Evolutionary conservation across 2,888 invertebrate species (phyloP), one percentile per base, ranked within the genome.

Genomic region (Argynnis bischoffii): DNA sequence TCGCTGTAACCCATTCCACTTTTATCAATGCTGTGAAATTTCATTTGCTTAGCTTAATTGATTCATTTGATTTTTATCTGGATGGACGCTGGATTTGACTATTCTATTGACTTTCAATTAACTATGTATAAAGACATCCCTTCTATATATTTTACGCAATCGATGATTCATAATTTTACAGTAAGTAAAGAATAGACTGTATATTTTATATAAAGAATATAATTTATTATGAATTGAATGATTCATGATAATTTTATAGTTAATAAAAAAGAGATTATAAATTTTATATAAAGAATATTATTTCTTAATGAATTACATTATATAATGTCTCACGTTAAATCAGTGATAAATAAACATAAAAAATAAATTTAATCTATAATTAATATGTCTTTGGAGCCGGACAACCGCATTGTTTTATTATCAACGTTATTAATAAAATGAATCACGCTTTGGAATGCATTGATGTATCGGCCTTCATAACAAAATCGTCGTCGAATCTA

Each of bases 401-500:
- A 72, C 70, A 72, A 64, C 72, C 69, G 74, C 74, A 74, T 76
- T 72, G 70, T 71, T 73, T 75, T 66, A 70, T 74, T 73, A 64
- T 72, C 74, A 73, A 75, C 72, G 72, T 72, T 74, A 69, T 72
- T 74, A 69, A 72, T 75, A 70, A 70, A 76, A 77, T 80, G 80
- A 82, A 76, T 82, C 81, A 81, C 71, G 69, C 67, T 59, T 55
- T 53, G 77, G 76, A 77, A 80, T 78, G 78, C 74, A 74, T 72
- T 64, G 71, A 76, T 74, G 70, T 70, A 55, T 69, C 66, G 63
- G 59, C 66, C 63, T 68, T 72, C 69, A 57, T 66, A 60, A 50
- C 57, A 51, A 64, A 51, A 61, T 51, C 51, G 61, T 61, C 63
- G 59, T 66, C 51, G 54, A 50, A 57, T 66, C 54, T 46, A 57